Evolutionary conservation across 1,140 invertebrate species (phyloP).

Genomic region (Drosophila navojoa): DNA sequence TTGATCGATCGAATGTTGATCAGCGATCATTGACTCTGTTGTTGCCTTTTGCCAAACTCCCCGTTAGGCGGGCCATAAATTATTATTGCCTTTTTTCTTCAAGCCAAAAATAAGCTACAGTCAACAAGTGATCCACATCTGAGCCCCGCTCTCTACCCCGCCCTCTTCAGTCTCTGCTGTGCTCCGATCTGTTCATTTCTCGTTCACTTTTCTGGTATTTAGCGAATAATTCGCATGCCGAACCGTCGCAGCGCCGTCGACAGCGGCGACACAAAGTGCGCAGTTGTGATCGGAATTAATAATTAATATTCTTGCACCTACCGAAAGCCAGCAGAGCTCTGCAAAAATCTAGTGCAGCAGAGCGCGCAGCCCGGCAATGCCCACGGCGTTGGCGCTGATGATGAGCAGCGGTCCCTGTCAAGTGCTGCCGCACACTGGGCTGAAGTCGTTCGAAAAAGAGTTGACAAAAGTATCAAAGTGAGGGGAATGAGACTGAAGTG

Average conservation of each 20-base stretch:
- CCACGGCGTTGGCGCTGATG: background rate
- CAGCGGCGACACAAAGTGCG: conserved; percentile 74
- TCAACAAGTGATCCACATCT: conserved; percentile 2
- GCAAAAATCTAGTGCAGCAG: conserved; percentile 52
- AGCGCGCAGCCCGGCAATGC: background rate
- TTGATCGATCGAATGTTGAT: conserved; percentile 33
- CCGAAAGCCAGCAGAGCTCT: conserved; percentile 23
- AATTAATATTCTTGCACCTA: conserved; percentile 83
- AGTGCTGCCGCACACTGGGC: background rate
- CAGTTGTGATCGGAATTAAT: conserved; percentile 80
- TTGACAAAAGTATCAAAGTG: no score
- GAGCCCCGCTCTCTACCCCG: background rate
- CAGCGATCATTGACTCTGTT: conserved; percentile 36
- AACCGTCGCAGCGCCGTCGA: conserved; percentile 61
- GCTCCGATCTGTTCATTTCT: conserved; percentile 22
- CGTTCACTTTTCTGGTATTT: conserved; percentile 75
- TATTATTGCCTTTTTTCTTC: background rate
- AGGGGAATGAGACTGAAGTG: background rate
- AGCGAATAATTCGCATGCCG: conserved; percentile 73
- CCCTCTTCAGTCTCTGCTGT: conserved; percentile 1
- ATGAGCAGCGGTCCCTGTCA: background rate
- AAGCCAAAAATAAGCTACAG: conserved; percentile 18
- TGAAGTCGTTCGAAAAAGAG: background rate
- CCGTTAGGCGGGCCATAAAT: conserved; percentile 52
- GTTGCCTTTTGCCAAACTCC: conserved; percentile 6